Percentiles rank a stretch among this genome's conserved stretches.
Evolutionary conservation across 2,113 vertebrate species (phyloP).

Genomic region (Noctilio leporinus): DNA sequence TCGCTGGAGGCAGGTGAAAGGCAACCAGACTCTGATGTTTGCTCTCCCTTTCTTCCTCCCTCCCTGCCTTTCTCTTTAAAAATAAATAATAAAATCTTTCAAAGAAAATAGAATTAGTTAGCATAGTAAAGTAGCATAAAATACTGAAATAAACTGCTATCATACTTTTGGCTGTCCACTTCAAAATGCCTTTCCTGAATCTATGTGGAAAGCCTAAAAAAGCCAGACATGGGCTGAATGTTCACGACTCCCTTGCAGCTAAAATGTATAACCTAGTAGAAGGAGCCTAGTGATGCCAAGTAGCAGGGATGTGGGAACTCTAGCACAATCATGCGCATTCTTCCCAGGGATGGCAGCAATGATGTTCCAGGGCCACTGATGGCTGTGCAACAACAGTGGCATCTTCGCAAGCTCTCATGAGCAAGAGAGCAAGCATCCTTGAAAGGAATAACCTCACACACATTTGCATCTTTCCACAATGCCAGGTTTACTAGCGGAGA

Average conservation of each 20-base stretch:
- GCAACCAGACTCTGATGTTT: no score
- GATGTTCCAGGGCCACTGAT: neutral
- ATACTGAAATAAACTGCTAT: neutral
- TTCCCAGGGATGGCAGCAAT: neutral
- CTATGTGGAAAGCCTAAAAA: neutral
- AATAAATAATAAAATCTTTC: no score
- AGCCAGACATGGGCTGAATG: neutral
- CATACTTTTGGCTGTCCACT: neutral
- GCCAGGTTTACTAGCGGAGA: neutral
- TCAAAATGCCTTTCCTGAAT: neutral
- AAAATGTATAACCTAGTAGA: neutral
- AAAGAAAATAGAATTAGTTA: neutral
- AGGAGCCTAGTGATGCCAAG: neutral
- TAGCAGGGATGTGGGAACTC: neutral
- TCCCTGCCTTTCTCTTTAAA: no score
- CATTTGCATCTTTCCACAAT: neutral
- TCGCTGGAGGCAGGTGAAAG: no score
- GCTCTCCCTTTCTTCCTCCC: no score
- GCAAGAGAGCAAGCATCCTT: neutral
- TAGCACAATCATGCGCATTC: neutral
- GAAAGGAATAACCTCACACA: neutral
- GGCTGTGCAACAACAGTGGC: neutral
- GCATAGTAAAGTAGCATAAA: neutral
- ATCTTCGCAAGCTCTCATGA: neutral
- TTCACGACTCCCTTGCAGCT: neutral